Base-by-base conservation (phyloP, 2,113 vertebrate genomes). In the Gyps fulvus region DNA sequence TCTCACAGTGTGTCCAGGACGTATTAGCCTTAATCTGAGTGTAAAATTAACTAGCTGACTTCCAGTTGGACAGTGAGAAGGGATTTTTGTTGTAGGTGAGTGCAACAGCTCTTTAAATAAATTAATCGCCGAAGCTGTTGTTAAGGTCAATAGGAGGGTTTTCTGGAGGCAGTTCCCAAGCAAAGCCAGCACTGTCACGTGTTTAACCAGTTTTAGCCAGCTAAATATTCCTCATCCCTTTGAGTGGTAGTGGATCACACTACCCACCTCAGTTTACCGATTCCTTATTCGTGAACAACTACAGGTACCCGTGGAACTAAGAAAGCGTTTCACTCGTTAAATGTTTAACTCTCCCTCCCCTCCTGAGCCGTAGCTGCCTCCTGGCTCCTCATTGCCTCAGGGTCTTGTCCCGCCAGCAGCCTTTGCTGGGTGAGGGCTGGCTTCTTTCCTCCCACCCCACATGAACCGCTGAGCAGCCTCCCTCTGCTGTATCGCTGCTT, bases 401-500 rank as follows among this genome's bases (percentile, higher is more conserved):
- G 16, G 4, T 36, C 23, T 78, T 72, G 27, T 79, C 38, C 34
- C 0, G 0, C 10, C 58, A 50, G 45, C 26, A 55, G 13, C 43
- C 43, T 59, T 69, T 74, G 31, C 55, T 2, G 6, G 4, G 2
- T 50, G 34, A 16, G 38, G 31, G 7, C 50, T 47, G 18, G 9
- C 45, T 66, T 72, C 45, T 61, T 66, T 22, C 22, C 13, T 74
- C 16, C 55, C 11, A 19, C 9, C 27, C 11, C 7, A 7, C 12
- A 14, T 3, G 26, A 40, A 32, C 10, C 31, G 7, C 36, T 80
- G 31, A 43, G 26, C 76, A 87, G 58, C 54, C 40, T 12, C 69
- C 26, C 6, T 4, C 31, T 12, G 1, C 42, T 32, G 2, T 58
- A 7, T 54, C 1, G 6, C 34, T 59, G 3, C 7, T 0, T 2